Conservation (phyloP, 2,888 invertebrate genomes). For the Drosophila algonquin region DNA sequence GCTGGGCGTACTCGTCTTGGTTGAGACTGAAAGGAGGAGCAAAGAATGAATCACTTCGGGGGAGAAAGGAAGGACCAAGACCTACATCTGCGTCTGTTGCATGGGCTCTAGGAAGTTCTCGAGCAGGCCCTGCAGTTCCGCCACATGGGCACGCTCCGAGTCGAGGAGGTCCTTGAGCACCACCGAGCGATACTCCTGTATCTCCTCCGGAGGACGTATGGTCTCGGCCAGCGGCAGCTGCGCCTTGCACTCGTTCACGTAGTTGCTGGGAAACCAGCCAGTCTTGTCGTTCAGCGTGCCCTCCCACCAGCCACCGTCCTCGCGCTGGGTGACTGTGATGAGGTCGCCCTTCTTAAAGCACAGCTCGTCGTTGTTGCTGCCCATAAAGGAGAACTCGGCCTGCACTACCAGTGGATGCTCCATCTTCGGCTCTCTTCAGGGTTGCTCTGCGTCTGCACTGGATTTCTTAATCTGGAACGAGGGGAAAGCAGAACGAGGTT, state of each 20-base stretch:
- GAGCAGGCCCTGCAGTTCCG: slow-evolving; percentile 93
- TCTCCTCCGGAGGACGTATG: slow-evolving; percentile 88
- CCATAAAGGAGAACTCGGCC: slow-evolving; percentile 96
- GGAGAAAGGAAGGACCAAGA: background rate
- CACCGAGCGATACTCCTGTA: slow-evolving; percentile 91
- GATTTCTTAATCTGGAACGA: slow-evolving; percentile 60
- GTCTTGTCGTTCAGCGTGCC: slow-evolving; percentile 97
- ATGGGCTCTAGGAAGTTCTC: slow-evolving; percentile 95
- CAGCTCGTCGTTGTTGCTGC: slow-evolving; percentile 98
- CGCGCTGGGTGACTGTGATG: slow-evolving; percentile 97
- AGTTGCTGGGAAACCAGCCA: slow-evolving; percentile 99
- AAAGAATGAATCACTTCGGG: background rate
- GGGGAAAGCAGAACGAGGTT: slow-evolving; percentile 2
- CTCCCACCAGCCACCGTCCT: slow-evolving; percentile 99
- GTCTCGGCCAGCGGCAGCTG: slow-evolving; percentile 86
- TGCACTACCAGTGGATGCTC: slow-evolving; percentile 88
- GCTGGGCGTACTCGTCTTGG: slow-evolving; percentile 92
- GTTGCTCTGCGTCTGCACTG: slow-evolving; percentile 44
- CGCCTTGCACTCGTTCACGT: slow-evolving; percentile 93
- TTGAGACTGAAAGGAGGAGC: slow-evolving; percentile 87
- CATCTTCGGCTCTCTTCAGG: slow-evolving; percentile 61
- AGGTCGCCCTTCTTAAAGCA: slow-evolving; percentile 98
- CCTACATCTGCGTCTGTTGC: slow-evolving; percentile 94
- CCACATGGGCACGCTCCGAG: slow-evolving; percentile 95
- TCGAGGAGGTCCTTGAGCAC: slow-evolving; percentile 96